Evolutionary conservation across 2,888 invertebrate species (phyloP), one percentile per base, ranked within the genome.

Genomic region (Amiota mariae): DNA sequence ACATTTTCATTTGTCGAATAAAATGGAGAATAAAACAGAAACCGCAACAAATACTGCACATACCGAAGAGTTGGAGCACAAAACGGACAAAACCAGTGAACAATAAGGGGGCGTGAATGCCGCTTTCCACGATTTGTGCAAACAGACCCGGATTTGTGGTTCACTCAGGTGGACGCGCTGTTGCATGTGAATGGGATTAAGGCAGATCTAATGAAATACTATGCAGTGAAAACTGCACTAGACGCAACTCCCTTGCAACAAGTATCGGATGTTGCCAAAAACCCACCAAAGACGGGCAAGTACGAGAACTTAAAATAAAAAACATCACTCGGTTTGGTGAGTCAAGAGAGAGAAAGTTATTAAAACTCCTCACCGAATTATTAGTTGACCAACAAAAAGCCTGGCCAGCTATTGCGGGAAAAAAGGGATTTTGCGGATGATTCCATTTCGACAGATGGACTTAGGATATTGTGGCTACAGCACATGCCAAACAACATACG

Each of bases 261-360:
- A n/a, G 13, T 54, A 54, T 54, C 54, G n/a, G n/a, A 54, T 54
- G 54, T 54, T 54, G n/a, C n/a, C n/a, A 54, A 54, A n/a, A 54
- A 54, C 54, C 54, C 54, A 51, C 54, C 54, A 51, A 51, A 51
- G 4, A 51, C 13, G 54, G 12, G 4, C 12, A 51, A 51, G n/a
- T 51, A 51, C 54, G 54, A 51, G 4, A 51, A 51, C 12, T 51
- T 51, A n/a, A n/a, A 51, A 51, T 3, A 51, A 51, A 51, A 51
- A 51, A n/a, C 12, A 51, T 51, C 12, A 51, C 54, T n/a, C 12
- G 54, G n/a, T 51, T 51, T 51, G 54, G n/a, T 51, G n/a, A 51
- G 54, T 51, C 54, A 0, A 51, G 54, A 51, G 54, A 51, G 54
- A 51, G 54, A 54, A 2, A 54, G 36, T 36, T 36, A 36, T 36